phyloP scores from a whole-genome alignment of 2,888 invertebrate species.

The Diaprepes abbreviatus region DNA sequence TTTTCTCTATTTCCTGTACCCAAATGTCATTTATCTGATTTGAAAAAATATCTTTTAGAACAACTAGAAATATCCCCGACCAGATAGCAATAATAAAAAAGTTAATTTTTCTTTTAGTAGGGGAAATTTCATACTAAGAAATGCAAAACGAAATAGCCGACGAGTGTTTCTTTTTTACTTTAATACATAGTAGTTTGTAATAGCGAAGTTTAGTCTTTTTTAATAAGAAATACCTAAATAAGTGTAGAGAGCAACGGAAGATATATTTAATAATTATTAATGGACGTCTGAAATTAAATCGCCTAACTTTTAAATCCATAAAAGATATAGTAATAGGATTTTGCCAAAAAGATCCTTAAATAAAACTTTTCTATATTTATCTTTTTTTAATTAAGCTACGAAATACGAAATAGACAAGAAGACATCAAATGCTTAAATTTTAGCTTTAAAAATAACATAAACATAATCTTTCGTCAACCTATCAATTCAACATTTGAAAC shows the following conservation, averaged over 20 bases:
- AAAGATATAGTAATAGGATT: background rate
- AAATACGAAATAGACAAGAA: no score
- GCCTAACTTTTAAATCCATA: slow-evolving; percentile 25
- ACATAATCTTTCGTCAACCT: no score
- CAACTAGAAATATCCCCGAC: slow-evolving; percentile 60
- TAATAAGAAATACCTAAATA: slow-evolving; percentile 49
- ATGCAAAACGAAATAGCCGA: slow-evolving; percentile 37
- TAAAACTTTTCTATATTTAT: no score
- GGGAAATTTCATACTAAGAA: slow-evolving; percentile 53
- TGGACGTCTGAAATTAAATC: slow-evolving; percentile 44
- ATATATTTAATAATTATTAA: slow-evolving; percentile 42
- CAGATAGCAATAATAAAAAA: slow-evolving; percentile 65
- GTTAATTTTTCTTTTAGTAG: slow-evolving; percentile 55
- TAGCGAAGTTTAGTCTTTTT: slow-evolving; percentile 51
- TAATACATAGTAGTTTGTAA: slow-evolving; percentile 51
- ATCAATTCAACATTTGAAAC: no score
- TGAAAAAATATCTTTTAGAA: slow-evolving; percentile 18
- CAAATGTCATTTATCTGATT: slow-evolving; percentile 11
- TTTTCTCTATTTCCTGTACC: background rate
- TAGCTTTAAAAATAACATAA: no score
- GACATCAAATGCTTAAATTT: no score
- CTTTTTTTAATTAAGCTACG: no score
- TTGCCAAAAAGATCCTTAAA: no score
- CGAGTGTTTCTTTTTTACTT: slow-evolving; percentile 46
- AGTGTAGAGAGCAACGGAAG: slow-evolving; percentile 36